phyloP scores from a whole-genome alignment of 1,140 invertebrate species.

The Heliconius himera region DNA sequence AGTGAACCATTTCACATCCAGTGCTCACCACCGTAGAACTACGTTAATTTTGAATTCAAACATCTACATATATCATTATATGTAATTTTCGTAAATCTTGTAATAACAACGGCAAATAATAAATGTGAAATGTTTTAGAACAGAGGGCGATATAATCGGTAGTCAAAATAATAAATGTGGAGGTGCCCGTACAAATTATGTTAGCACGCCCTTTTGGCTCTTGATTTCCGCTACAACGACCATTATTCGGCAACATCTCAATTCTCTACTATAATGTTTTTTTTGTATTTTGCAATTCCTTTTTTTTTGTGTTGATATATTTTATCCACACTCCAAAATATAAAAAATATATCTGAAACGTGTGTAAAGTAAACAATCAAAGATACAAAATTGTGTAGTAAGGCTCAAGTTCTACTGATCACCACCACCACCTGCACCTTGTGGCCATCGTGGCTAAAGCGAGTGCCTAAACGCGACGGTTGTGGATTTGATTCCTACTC shows the following conservation, averaged over 20 bases:
- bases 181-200: constrained; percentile 13
- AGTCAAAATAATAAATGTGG: constrained; percentile 12
- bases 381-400: too few species aligned
- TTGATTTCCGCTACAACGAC: not conserved
- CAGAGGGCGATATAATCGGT: constrained; percentile 9
- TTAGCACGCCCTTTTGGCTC: not conserved
- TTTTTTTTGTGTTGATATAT: too few species aligned
- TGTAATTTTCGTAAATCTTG: constrained; percentile 11
- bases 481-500: too few species aligned
- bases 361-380: too few species aligned
- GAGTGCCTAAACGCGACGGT: too few species aligned
- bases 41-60: not conserved
- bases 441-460: not conserved
- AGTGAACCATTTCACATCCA: not conserved
- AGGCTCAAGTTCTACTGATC: too few species aligned
- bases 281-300: not conserved
- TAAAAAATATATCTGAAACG: too few species aligned
- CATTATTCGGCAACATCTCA: constrained; percentile 4
- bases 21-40: constrained; percentile 5
- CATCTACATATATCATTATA: constrained; percentile 4
- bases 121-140: not conserved
- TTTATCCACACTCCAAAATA: too few species aligned
- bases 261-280: not conserved
- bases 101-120: constrained; percentile 14
- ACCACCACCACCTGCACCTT: too few species aligned